Conservation (phyloP, 2,888 invertebrate genomes). For the Mycalesis mineus region DNA sequence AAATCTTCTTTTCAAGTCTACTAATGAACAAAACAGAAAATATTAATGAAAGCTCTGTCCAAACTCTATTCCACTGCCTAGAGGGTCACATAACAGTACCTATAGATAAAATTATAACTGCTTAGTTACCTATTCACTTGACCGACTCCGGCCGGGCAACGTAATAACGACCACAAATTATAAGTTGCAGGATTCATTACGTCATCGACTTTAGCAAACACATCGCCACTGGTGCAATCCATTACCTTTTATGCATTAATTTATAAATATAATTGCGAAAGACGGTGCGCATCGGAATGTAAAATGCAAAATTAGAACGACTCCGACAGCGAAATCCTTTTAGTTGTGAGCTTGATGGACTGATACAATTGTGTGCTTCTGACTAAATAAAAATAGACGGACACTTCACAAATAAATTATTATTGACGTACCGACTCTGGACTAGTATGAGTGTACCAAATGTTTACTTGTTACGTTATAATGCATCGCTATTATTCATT, state of each 20-base stretch:
- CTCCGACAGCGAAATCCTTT: conserved; percentile 57
- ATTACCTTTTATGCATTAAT: conserved; percentile 10
- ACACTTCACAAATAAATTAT: too few species aligned
- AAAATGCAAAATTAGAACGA: conserved; percentile 35
- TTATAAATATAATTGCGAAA: conserved; percentile 28
- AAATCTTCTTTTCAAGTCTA: too few species aligned
- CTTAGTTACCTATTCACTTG: conserved; percentile 28
- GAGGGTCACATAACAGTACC: conserved; percentile 57
- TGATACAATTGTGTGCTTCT: conserved; percentile 44
- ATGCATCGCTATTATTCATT: too few species aligned
- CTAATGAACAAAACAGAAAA: too few species aligned
- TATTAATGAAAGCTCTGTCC: too few species aligned
- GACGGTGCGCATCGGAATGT: conserved; percentile 44
- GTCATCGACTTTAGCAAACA: neutral
- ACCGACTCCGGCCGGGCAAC: neutral
- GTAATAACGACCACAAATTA: conserved; percentile 8
- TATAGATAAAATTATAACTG: conserved; percentile 37
- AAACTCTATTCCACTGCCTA: too few species aligned
- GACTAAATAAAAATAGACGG: conserved; percentile 6
- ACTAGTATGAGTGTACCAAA: too few species aligned
- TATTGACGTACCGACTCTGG: too few species aligned
- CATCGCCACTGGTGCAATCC: conserved; percentile 3
- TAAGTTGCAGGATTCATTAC: conserved; percentile 3
- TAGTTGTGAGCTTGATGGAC: conserved; percentile 40
- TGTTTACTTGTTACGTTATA: too few species aligned